Percentiles rank a stretch among this genome's conserved stretches.
Conservation (phyloP, 2,888 invertebrate genomes). For the Oithona nana region DNA sequence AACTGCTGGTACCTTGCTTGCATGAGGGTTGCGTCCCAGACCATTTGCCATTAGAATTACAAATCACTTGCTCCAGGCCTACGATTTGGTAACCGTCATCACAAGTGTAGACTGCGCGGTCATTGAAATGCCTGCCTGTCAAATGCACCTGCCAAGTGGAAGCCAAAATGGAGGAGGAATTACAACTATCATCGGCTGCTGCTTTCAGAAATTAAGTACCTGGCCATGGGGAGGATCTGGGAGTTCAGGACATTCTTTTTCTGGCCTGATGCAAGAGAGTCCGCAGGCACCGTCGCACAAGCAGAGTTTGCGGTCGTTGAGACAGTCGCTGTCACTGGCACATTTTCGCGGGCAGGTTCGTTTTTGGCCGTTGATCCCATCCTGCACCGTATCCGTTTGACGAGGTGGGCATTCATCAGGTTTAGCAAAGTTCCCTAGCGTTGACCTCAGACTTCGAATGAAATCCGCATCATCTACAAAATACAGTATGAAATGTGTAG, state of each 20-base stretch:
- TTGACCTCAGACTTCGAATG: background rate
- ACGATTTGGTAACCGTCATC: conserved; percentile 72
- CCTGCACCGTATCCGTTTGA: background rate
- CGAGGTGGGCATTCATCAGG: conserved; percentile 10
- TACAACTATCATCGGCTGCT: too few relatives aligned
- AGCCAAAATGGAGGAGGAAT: too few relatives aligned
- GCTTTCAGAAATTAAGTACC: too few relatives aligned
- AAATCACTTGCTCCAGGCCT: conserved; percentile 55
- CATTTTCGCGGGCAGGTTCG: conserved; percentile 82
- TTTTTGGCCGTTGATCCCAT: background rate
- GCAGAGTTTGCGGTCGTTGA: conserved; percentile 88
- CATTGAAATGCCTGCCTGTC: conserved; percentile 59
- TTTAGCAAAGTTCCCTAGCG: background rate
- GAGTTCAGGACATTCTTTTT: conserved; percentile 30
- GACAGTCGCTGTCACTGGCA: conserved; percentile 81
- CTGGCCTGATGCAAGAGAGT: conserved; percentile 91
- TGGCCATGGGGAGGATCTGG: conserved; percentile 15
- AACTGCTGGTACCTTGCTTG: conserved; percentile 2
- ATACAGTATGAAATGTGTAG: too few relatives aligned
- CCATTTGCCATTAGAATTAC: conserved; percentile 20
- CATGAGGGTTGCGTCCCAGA: conserved; percentile 15
- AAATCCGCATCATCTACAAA: too few relatives aligned
- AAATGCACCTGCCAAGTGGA: conserved; percentile 25
- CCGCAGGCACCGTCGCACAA: conserved; percentile 88
- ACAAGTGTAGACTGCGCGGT: conserved; percentile 64